Evolutionary conservation across 2,797 vertebrate species (phyloP).

Genomic region (Poeciliopsis presidionis): DNA sequence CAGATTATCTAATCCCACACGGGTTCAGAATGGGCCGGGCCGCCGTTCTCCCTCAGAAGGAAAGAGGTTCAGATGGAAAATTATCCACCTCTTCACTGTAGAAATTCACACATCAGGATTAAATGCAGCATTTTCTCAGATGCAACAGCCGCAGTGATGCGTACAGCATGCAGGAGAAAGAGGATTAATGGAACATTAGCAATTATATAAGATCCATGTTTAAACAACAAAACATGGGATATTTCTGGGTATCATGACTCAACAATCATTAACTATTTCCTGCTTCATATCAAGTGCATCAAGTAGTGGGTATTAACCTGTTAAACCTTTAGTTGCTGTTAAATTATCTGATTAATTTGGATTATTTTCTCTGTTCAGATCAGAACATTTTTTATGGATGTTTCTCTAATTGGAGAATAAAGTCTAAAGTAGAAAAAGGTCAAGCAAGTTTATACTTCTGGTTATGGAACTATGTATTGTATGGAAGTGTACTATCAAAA

Average conservation of each 20-base stretch:
- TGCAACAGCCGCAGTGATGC: background rate
- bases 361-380: no score
- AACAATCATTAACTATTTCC: background rate
- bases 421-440: background rate
- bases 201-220: no score
- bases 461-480: no score
- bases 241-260: no score
- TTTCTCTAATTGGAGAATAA: background rate
- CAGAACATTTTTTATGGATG: background rate
- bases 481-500: no score
- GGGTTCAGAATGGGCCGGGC: background rate
- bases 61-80: background rate
- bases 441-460: background rate
- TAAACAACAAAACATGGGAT: background rate
- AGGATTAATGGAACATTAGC: background rate
- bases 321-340: background rate
- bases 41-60: background rate
- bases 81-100: background rate
- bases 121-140: background rate
- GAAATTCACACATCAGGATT: background rate
- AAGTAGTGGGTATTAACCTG: background rate
- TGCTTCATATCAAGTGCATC: background rate
- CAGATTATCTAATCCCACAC: conserved; percentile 10
- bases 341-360: no score
- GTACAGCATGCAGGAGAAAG: no score